A percentile compares a stretch with the other conserved stretches of the same genome.
phyloP scores from a whole-genome alignment of 2,113 vertebrate genomes.

The Marmota monax region DNA sequence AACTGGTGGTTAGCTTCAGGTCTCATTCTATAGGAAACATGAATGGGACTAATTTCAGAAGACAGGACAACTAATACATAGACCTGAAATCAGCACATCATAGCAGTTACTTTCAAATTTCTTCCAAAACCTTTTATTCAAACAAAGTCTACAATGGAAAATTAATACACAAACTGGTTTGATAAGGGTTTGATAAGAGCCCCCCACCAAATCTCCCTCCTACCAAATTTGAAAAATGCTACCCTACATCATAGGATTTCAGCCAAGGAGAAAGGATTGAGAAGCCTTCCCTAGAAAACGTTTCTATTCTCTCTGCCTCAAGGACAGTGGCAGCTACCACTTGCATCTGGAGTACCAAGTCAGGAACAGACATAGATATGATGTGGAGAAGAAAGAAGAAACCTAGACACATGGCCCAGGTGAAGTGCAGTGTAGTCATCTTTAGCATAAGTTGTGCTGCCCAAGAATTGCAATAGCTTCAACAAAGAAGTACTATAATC shows the following conservation, averaged over 20 bases:
- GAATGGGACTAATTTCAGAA: not conserved
- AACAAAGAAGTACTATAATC: not conserved
- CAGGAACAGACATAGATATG: not conserved
- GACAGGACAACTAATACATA: not conserved
- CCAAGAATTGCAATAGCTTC: not conserved
- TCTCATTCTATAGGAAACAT: not conserved
- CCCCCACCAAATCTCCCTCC: not conserved
- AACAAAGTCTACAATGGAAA: not conserved
- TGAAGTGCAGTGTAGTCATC: not conserved
- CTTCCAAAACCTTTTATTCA: not conserved
- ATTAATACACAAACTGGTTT: not conserved
- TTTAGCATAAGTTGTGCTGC: not conserved
- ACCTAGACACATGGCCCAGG: not conserved
- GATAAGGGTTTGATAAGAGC: not conserved
- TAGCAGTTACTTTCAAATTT: not conserved
- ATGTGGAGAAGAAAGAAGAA: constrained; percentile 26
- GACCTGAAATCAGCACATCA: not conserved
- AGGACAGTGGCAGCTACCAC: not conserved
- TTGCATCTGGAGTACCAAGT: not conserved
- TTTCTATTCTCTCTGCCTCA: not conserved
- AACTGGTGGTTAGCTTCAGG: not conserved
- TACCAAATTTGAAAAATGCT: not conserved
- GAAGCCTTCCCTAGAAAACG: not conserved
- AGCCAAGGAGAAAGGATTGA: not conserved
- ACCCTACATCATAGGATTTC: not conserved